Base-by-base conservation (phyloP, 1,140 invertebrate species). In the Rhagoletis zephyria region DNA sequence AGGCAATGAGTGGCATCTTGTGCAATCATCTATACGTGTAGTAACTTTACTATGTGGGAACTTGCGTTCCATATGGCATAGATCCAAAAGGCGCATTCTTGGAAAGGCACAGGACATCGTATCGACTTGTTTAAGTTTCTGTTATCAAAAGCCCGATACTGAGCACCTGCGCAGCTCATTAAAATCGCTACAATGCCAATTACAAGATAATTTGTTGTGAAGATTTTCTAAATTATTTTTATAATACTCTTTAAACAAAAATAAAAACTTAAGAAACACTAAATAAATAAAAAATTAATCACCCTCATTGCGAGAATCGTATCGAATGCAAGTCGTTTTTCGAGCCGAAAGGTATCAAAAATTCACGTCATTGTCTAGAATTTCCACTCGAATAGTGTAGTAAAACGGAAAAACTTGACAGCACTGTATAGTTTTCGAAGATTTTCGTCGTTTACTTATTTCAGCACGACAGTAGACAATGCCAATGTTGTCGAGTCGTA, bases 1-100 rank as follows among this genome's bases (percentile, higher is more conserved):
- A 93, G 96, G 96, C 30, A 96, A 97, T 90, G 96, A 97, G 93
- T 95, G 96, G 92, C 96, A 97, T 93, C 93, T 96, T 56, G 95
- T 96, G 86, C 94, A 95, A 92, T 95, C 95, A 0, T 95, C 95
- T 48, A 95, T 95, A 61, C 94, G 94, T 89, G 93, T 97, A 89
- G 94, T 97, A 85, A 94, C 94, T 67, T 93, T 94, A 64, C 95
- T 96, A 88, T 94, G 89, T 67, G 90, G 89, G 74, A 91, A 89
- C 88, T 88, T 90, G 4, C 89, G 89, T 85, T 88, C 90, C 40
- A 89, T 91, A 74, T 91, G 88, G 87, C 89, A 89, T 61, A 89
- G 90, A 5, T 91, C 90, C 85, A 93, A 95, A 89, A 93, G 94
- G 85, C 94, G 94, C 89, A 94, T 95, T 85, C 94, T 95, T 87